These are phyloP conservation scores for Chaetodon trifascialis DNA, from an alignment of 2,113 vertebrate genomes.

Conservation along the genomic window DNA sequence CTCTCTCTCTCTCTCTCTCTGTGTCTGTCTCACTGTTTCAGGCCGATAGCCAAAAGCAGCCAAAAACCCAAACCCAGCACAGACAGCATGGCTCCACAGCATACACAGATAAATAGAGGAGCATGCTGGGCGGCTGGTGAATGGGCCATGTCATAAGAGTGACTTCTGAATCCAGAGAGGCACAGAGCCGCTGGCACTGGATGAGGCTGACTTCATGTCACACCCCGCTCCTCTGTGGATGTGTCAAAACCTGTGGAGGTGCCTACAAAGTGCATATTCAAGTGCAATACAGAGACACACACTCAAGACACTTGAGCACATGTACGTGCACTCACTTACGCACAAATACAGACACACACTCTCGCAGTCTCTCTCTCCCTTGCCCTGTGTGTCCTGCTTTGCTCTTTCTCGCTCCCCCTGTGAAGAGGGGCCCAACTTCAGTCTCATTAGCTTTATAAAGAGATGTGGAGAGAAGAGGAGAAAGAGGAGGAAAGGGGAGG, in stretches of 20 bases:
- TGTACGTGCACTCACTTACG: conserved; percentile 43
- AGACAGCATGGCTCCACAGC: conserved; percentile 85
- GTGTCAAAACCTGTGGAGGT: conserved; percentile 46
- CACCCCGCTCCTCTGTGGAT: conserved; percentile 35
- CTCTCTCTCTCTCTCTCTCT: not conserved
- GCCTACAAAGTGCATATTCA: conserved; percentile 60
- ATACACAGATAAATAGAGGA: conserved; percentile 65
- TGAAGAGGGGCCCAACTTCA: conserved; percentile 81
- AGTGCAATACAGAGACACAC: conserved; percentile 45
- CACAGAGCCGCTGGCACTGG: conserved; percentile 46
- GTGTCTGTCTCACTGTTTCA: conserved; percentile 18
- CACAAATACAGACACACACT: conserved; percentile 33
- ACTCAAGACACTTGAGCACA: conserved; percentile 27
- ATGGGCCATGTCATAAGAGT: conserved; percentile 63
- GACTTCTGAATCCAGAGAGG: conserved; percentile 58
- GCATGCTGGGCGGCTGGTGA: conserved; percentile 64
- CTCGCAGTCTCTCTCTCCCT: not conserved
- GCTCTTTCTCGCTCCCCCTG: conserved; percentile 54
- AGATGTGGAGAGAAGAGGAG: conserved; percentile 80
- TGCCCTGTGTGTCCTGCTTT: conserved; percentile 53
- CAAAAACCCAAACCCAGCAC: conserved; percentile 70
- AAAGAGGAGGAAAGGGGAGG: conserved; percentile 73
- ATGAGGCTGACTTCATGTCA: conserved; percentile 50
- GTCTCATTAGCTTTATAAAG: conserved; percentile 89
- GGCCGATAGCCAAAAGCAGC: conserved; percentile 61